phyloP scores from a whole-genome alignment of 37 sponge, comb jelly and placozoan genomes.

The Petrosia ficiformis region DNA sequence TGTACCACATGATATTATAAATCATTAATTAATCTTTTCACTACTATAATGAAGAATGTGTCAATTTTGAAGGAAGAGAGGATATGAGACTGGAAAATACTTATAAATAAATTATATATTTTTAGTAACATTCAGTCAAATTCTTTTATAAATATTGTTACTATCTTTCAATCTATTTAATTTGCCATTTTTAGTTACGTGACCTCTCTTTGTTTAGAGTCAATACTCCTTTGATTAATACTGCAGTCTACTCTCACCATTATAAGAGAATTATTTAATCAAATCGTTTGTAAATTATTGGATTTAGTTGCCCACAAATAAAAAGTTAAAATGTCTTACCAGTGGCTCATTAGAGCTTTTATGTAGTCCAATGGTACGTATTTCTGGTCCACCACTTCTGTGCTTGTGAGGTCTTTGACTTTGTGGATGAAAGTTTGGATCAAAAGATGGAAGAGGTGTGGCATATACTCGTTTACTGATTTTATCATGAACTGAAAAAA shows the following conservation, averaged over 20 bases:
- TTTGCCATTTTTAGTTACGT: too few species aligned
- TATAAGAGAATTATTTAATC: neutral
- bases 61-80: constrained; percentile 9
- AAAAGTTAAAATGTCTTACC: too few species aligned
- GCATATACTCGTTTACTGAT: constrained; percentile 58
- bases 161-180: too few species aligned
- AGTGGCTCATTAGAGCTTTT: constrained; percentile 76
- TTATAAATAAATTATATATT: neutral
- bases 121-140: too few species aligned
- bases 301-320: too few species aligned
- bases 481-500: constrained; percentile 61
- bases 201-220: too few species aligned
- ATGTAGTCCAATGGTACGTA: constrained; percentile 75
- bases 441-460: constrained; percentile 56
- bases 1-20: too few species aligned
- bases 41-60: too few species aligned
- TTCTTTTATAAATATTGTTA: too few species aligned
- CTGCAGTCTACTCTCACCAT: neutral
- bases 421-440: constrained; percentile 48
- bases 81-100: neutral
- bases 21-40: too few species aligned
- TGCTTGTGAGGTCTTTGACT: constrained; percentile 6
- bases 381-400: constrained; percentile 4
- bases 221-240: neutral
- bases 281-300: too few species aligned